Evolutionary conservation across 2,113 vertebrate genomes (phyloP).

Genomic region (Phoxinus phoxinus): DNA sequence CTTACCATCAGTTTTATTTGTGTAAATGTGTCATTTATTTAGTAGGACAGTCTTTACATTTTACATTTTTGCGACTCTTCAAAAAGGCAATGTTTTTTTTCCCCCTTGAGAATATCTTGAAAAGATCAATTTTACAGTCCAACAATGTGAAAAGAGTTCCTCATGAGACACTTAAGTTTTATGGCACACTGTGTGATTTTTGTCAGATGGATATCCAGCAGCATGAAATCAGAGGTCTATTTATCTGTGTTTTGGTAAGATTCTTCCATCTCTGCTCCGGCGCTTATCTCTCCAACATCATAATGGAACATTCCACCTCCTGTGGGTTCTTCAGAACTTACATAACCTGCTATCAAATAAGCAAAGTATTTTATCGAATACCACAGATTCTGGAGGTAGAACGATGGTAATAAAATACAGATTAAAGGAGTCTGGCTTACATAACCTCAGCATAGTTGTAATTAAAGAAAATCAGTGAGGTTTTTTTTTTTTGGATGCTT

Average conservation of each 20-base stretch:
- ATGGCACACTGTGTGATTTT: background rate
- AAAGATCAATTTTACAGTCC: background rate
- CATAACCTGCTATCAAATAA: conserved; percentile 10
- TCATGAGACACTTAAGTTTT: conserved; percentile 1
- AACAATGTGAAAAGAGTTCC: conserved; percentile 1
- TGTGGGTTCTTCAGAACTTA: background rate
- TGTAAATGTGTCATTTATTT: background rate
- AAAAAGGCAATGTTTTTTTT: background rate
- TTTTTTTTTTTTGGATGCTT: background rate
- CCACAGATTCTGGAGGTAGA: conserved; percentile 25
- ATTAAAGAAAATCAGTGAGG: background rate
- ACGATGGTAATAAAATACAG: background rate
- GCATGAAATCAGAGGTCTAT: conserved; percentile 3
- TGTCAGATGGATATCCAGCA: background rate
- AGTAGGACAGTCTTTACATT: background rate
- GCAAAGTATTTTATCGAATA: background rate
- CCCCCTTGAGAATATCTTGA: background rate
- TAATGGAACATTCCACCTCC: conserved; percentile 47
- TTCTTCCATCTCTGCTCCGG: background rate
- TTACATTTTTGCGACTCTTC: background rate
- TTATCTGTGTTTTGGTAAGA: background rate
- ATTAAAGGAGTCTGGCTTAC: background rate
- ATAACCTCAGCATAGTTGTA: background rate
- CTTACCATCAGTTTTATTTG: background rate
- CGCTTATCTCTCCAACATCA: conserved; percentile 19